Percentiles rank a stretch among this genome's conserved stretches.
Conservation (phyloP, 1,140 invertebrate species). For the Drosophila tsacasi region DNA sequence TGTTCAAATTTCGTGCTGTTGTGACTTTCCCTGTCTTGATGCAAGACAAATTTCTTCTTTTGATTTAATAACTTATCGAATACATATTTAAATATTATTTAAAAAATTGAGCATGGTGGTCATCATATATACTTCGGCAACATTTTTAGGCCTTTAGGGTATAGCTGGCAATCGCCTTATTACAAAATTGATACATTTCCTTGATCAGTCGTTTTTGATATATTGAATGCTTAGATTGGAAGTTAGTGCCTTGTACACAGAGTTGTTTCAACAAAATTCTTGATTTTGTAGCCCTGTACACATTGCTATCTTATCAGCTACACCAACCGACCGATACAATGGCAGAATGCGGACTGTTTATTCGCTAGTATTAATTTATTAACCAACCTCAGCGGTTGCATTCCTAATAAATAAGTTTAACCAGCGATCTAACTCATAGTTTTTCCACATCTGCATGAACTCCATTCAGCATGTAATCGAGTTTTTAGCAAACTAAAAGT, state of each 20-base stretch:
- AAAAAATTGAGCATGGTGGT: no score
- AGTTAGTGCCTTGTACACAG: background rate
- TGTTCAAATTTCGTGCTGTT: background rate
- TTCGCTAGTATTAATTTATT: slow-evolving; percentile 71
- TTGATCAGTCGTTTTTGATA: background rate
- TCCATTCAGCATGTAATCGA: background rate
- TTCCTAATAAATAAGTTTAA: slow-evolving; percentile 21
- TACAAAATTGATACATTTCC: no score
- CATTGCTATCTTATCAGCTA: slow-evolving; percentile 63
- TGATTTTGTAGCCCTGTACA: slow-evolving; percentile 27
- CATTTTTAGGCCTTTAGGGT: no score
- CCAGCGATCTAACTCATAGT: background rate
- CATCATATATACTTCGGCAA: no score
- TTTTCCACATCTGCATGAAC: slow-evolving; percentile 14
- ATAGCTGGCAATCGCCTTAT: no score
- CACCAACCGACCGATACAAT: slow-evolving; percentile 26
- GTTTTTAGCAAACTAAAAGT: background rate
- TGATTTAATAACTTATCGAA: no score
- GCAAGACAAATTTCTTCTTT: no score
- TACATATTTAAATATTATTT: no score
- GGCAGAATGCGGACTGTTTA: slow-evolving; percentile 27
- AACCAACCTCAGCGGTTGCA: slow-evolving; percentile 50
- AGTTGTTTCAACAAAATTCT: background rate
- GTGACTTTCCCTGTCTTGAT: background rate
- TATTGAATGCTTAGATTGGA: background rate